Conservation (phyloP, 2,113 vertebrate species). For the Alces alces region DNA sequence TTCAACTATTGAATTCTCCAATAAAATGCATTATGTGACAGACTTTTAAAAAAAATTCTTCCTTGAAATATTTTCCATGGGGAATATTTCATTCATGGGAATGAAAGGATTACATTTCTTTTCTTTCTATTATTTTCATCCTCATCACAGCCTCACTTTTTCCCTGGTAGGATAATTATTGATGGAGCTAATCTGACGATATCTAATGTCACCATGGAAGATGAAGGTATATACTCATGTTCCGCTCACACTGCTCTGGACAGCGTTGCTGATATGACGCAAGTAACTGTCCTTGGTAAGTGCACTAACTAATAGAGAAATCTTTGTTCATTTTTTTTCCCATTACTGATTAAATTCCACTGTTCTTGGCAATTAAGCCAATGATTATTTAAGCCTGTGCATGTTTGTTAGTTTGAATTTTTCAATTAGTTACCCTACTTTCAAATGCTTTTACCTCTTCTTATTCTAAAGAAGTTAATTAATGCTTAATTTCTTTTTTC, state of each 20-base stretch:
- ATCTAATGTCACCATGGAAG: conserved; percentile 84
- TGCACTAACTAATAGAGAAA: not conserved
- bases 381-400: not conserved
- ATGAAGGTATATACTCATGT: conserved; percentile 89
- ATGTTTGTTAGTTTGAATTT: not conserved
- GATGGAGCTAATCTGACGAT: conserved; percentile 88
- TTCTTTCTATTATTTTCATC: not conserved
- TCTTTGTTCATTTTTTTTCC: not conserved
- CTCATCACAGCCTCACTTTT: not conserved
- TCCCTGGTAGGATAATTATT: conserved; percentile 74
- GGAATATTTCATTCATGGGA: not conserved
- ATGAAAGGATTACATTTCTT: not conserved
- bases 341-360: rapidly evolving
- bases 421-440: not conserved
- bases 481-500: not conserved
- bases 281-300: conserved; percentile 91
- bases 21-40: not conserved
- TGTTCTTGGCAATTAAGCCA: not conserved
- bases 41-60: not conserved
- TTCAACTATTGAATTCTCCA: not conserved
- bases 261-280: conserved; percentile 68
- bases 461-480: not conserved
- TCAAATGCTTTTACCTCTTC: not conserved
- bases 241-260: conserved; percentile 88
- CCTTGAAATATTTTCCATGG: not conserved